phyloP scores from a whole-genome alignment of 2,888 invertebrate species.

The Ophraella communa region DNA sequence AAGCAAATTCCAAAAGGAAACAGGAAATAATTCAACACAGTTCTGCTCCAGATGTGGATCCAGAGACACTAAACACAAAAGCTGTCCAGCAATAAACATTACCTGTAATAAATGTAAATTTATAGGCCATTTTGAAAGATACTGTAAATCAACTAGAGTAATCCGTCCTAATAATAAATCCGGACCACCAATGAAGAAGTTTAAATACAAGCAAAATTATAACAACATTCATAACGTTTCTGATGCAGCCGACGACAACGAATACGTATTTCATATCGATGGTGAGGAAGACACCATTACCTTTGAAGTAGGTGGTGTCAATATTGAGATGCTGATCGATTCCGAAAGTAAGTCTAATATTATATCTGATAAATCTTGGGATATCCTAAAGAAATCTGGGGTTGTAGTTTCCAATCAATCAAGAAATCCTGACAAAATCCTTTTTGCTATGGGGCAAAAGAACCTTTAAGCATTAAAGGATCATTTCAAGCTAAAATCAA shows the following conservation, averaged over 20 bases:
- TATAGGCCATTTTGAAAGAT: conserved; percentile 39
- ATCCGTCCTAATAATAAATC: neutral
- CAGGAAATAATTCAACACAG: neutral
- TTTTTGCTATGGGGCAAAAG: conserved; percentile 29
- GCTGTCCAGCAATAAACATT: neutral
- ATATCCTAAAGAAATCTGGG: conserved; percentile 29
- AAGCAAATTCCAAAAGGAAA: neutral
- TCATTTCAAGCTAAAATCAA: conserved; percentile 35
- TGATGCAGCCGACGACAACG: neutral
- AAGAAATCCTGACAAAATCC: conserved; percentile 24
- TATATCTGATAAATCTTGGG: conserved; percentile 36
- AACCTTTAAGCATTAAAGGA: conserved; percentile 33
- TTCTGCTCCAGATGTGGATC: neutral
- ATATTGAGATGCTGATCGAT: conserved; percentile 36
- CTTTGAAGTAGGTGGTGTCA: conserved; percentile 32
- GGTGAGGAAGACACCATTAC: conserved; percentile 14
- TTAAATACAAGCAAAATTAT: neutral
- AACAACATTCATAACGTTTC: neutral
- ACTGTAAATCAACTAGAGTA: conserved; percentile 28
- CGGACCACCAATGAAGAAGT: neutral
- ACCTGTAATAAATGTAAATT: conserved; percentile 7
- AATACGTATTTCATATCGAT: conserved; percentile 28
- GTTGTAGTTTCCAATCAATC: conserved; percentile 30
- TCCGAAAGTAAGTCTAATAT: conserved; percentile 42
- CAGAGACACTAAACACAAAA: neutral